Evolutionary conservation across 2,797 vertebrate genomes (phyloP), one percentile per base, ranked within the genome.

Genomic region (Sciurus carolinensis): DNA sequence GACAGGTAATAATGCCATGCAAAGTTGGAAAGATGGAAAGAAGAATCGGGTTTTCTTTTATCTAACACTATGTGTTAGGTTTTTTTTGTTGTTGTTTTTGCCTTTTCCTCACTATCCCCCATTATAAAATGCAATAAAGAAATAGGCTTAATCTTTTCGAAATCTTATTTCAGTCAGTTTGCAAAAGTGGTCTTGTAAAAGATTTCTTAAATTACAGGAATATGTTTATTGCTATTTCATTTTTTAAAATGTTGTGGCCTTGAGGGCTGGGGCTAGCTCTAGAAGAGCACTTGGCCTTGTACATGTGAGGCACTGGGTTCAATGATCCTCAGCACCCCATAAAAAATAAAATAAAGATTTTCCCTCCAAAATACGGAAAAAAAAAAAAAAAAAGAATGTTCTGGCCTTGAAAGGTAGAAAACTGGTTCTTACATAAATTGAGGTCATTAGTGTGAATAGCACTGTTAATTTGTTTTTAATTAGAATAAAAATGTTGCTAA

Each of bases 341-440:
- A 47, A 47, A 47, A 47, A 47, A 7, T 47, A 47, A 47, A 47
- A 47, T 47, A 47, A 47, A 47, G 7, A 47, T 47, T 47, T 47
- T 9, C 44, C 7, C 44, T 47, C 44, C 44, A 47, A 47, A 47
- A 47, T 9, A 47, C 7, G 4, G 8, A 47, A 47, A 47, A 47
- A 47, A 47, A 47, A 47, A 47, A 47, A 47, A 47, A 47, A 47
- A 47, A 91, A 71, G 80, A 92, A 39, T 30, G 73, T 13, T 42
- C 94, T 81, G 67, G 54, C 62, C 28, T 92, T 73, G 44, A 89
- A 92, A 66, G 54, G 73, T 57, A 62, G 66, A 79, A 87, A 96
- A 71, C 7, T 3, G 30, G 33, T 85, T 92, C 26, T 86, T 90
- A 79, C 1, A 42, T 94, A 92, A 92, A 83, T 88, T 59, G 67